A percentile compares a stretch with the other conserved stretches of the same genome.
Conservation (phyloP, 2,888 invertebrate genomes). For the Latrodectus hesperus region DNA sequence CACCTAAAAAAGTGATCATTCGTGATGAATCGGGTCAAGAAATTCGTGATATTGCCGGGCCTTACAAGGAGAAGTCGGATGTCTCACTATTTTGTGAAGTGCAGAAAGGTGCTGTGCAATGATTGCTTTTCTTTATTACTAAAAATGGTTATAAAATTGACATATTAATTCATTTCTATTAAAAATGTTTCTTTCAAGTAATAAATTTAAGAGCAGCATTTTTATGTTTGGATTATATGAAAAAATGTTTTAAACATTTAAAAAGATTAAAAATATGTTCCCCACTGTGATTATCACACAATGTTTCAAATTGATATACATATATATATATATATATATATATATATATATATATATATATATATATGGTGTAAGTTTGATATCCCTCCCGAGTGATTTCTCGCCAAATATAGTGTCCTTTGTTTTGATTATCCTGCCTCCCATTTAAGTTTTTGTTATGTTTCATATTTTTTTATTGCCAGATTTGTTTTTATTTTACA, state of each 20-base stretch:
- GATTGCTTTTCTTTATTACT: neutral
- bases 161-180: neutral
- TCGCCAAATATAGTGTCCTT: too few relatives aligned
- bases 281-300: neutral
- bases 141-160: too few relatives aligned
- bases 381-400: too few relatives aligned
- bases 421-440: too few relatives aligned
- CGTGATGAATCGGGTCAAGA: conserved; percentile 62
- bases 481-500: too few relatives aligned
- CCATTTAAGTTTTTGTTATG: too few relatives aligned
- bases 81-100: conserved; percentile 56
- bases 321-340: too few relatives aligned
- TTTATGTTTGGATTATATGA: neutral
- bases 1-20: conserved; percentile 46
- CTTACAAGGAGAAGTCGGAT: conserved; percentile 61
- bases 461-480: too few relatives aligned
- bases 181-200: neutral
- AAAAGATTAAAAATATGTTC: too few relatives aligned
- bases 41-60: conserved; percentile 59
- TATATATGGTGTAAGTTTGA: too few relatives aligned
- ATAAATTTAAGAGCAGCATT: neutral
- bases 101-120: conserved; percentile 39
- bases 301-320: too few relatives aligned
- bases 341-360: too few relatives aligned
- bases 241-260: neutral